Conservation (phyloP, 2,888 invertebrate genomes). For the Drosophila cognata region DNA sequence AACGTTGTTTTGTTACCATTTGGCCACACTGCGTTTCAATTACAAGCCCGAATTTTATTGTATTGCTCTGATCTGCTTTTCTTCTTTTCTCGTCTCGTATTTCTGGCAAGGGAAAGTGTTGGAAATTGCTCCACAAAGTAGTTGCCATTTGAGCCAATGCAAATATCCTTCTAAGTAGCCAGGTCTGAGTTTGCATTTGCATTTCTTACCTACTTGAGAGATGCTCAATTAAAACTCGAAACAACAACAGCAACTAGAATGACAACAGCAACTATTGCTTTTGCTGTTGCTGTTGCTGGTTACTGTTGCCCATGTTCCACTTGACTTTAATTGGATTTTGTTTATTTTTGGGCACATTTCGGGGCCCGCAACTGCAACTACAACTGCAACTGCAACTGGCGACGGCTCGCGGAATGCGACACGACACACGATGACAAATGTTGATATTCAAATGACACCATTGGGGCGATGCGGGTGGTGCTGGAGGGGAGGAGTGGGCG, state of each 20-base stretch:
- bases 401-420: slow-evolving; percentile 70
- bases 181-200: slow-evolving; percentile 54
- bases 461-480: slow-evolving; percentile 51
- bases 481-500: slow-evolving; percentile 15
- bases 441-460: slow-evolving; percentile 79
- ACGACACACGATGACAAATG: slow-evolving; percentile 81
- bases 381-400: slow-evolving; percentile 36
- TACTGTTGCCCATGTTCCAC: slow-evolving; percentile 61
- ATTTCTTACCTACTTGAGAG: slow-evolving; percentile 56
- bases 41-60: slow-evolving; percentile 70
- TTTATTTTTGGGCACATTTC: slow-evolving; percentile 78
- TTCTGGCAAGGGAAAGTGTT: slow-evolving; percentile 70
- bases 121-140: slow-evolving; percentile 65
- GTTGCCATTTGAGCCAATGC: slow-evolving; percentile 53
- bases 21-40: slow-evolving; percentile 73
- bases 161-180: slow-evolving; percentile 60
- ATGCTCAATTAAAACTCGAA: slow-evolving; percentile 66
- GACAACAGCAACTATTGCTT: slow-evolving; percentile 29
- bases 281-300: slow-evolving; percentile 36
- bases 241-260: slow-evolving; percentile 22
- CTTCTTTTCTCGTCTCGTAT: not conserved
- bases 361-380: slow-evolving; percentile 40
- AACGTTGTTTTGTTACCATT: slow-evolving; percentile 46
- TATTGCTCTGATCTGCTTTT: slow-evolving; percentile 54
- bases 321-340: slow-evolving; percentile 79